Evolutionary conservation across 2,797 vertebrate genomes (phyloP).

Genomic region (Limosa lapponica): DNA sequence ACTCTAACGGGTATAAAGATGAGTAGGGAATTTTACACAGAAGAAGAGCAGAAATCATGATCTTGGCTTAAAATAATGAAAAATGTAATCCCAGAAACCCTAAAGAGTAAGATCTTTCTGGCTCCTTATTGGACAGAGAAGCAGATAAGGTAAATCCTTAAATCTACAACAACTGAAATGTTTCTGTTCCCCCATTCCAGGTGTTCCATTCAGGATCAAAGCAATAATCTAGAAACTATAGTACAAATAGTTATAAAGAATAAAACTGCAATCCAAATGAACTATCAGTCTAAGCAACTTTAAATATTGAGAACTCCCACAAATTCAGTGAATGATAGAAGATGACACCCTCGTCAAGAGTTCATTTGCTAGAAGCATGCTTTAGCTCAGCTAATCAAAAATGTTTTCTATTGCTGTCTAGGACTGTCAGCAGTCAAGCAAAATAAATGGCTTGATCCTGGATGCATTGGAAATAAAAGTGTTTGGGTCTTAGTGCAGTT

Average conservation of each 20-base stretch:
- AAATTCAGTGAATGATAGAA: not conserved
- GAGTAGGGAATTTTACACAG: not conserved
- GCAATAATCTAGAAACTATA: not conserved
- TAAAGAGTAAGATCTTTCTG: not conserved
- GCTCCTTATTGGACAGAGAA: not conserved
- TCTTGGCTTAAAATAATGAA: not conserved
- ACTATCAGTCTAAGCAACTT: not conserved
- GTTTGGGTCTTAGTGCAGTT: not conserved
- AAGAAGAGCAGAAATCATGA: not conserved
- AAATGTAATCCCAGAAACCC: not conserved
- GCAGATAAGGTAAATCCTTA: not conserved
- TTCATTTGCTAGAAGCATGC: conserved; percentile 38
- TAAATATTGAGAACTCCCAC: conserved; percentile 1
- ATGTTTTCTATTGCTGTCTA: not conserved
- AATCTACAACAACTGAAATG: not conserved
- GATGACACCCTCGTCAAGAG: conserved; percentile 13
- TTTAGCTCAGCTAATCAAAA: conserved; percentile 42
- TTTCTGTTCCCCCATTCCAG: not conserved
- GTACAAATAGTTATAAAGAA: not conserved
- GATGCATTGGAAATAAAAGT: not conserved
- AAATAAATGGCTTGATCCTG: not conserved
- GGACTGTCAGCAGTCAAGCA: conserved; percentile 35
- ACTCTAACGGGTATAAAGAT: not conserved
- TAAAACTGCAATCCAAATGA: not conserved
- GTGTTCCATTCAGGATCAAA: not conserved